phyloP scores from a whole-genome alignment of 2,113 vertebrate genomes.

The Egretta garzetta region DNA sequence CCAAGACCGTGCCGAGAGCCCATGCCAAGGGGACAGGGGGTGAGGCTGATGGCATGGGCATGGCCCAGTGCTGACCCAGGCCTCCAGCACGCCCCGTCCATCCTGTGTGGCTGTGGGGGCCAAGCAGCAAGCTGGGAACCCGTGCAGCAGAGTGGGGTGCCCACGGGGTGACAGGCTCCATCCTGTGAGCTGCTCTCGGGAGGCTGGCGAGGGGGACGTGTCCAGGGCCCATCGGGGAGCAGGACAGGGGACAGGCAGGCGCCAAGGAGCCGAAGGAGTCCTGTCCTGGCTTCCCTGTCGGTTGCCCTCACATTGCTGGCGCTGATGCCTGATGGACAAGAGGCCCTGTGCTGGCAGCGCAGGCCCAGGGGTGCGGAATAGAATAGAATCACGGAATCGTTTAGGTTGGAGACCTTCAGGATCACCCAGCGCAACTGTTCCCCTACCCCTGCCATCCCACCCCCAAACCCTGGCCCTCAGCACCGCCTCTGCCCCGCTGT shows the following conservation, averaged over 20 bases:
- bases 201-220: background rate
- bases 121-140: background rate
- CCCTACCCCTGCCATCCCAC: too few relatives aligned
- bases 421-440: too few relatives aligned
- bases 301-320: background rate
- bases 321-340: rapidly evolving
- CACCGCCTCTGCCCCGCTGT: too few relatives aligned
- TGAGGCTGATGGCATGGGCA: background rate
- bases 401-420: too few relatives aligned
- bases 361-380: background rate
- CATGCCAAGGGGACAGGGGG: background rate
- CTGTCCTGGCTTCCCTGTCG: background rate
- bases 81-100: rapidly evolving
- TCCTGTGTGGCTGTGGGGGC: background rate
- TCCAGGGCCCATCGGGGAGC: background rate
- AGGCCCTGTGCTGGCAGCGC: background rate
- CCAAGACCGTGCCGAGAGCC: background rate
- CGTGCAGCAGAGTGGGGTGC: rapidly evolving
- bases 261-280: background rate
- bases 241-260: background rate
- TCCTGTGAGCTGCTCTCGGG: background rate
- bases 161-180: background rate
- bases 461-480: too few relatives aligned
- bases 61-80: rapidly evolving
- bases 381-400: background rate